phyloP scores from a whole-genome alignment of 2,113 vertebrate species.

The Microcebus tavaratra region DNA sequence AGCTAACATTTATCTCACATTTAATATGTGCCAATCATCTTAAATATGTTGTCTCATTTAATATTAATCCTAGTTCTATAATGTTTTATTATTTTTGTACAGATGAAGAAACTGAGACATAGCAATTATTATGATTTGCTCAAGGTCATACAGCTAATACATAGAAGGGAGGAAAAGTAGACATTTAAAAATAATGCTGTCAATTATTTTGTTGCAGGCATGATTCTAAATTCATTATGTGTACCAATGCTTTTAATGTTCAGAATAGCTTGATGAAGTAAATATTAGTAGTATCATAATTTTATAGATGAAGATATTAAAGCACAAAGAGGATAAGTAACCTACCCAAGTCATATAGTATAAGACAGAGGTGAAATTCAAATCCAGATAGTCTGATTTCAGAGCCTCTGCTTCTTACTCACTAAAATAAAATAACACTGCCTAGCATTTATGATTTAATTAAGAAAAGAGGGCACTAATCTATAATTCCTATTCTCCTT shows the following conservation, averaged over 20 bases:
- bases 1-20: background rate
- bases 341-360: background rate
- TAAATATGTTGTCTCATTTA: slow-evolving; percentile 20
- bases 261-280: background rate
- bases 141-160: background rate
- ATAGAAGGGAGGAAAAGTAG: background rate
- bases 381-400: background rate
- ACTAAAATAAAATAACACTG: background rate
- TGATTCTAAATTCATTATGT: slow-evolving; percentile 10
- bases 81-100: slow-evolving; percentile 34
- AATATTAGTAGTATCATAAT: background rate
- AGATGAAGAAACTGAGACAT: background rate
- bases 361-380: background rate
- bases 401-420: background rate
- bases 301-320: background rate
- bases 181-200: background rate
- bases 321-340: background rate
- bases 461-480: background rate
- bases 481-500: background rate
- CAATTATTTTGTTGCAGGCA: background rate
- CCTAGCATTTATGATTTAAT: background rate
- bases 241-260: slow-evolving; percentile 11
- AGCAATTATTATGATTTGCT: background rate
- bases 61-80: background rate
- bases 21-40: background rate